Base-by-base conservation (phyloP, 1,140 invertebrate species). In the Drosophila biarmipes region DNA sequence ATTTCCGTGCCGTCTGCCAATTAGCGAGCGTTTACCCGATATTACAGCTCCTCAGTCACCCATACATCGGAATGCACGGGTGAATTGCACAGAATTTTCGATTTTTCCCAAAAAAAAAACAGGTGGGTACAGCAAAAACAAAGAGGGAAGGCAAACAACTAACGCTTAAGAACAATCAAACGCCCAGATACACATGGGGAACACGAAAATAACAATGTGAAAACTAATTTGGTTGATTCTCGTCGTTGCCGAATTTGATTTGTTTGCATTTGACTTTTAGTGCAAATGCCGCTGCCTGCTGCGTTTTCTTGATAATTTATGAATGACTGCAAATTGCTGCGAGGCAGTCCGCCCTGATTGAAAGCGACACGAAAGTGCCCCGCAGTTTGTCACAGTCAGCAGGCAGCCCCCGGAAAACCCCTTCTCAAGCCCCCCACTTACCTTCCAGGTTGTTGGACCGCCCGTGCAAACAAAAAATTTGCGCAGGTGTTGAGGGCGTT, bases 391-490 rank as follows among this genome's bases (percentile, higher is more conserved):
- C 79, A 77, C 59, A 59, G 31, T 58, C 37, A 24, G 54, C 8
- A 21, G 11, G 17, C 8, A 35, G 12, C 35, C 24, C 17, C 52
- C 45, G 11, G 17, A 11, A 6, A 4, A n/a, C n/a, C 45, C 45
- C 35, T 19, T 3, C 10, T 48, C 11, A 24, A 45, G n/a, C n/a
- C n/a, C n/a, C n/a, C 48, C n/a, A n/a, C 79, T 78, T 64, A 87
- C 82, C 75, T 82, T 89, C 84, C 8, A 87, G 34, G 48, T 86
- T 86, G 64, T 89, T 82, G 29, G 82, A 87, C n/a, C 82, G 82
- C 15, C 82, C 82, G 56, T 87, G 84, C 69, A 87, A 84, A 76
- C 82, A 87, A 73, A 89, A 89, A 72, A 89, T 87, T 87, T 89
- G 82, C 24, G 84, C 66, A 67, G 79, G 57, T 63, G 82, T 69